Evolutionary conservation across 2,113 vertebrate genomes (phyloP).

Genomic region (Arothron firmamentum): DNA sequence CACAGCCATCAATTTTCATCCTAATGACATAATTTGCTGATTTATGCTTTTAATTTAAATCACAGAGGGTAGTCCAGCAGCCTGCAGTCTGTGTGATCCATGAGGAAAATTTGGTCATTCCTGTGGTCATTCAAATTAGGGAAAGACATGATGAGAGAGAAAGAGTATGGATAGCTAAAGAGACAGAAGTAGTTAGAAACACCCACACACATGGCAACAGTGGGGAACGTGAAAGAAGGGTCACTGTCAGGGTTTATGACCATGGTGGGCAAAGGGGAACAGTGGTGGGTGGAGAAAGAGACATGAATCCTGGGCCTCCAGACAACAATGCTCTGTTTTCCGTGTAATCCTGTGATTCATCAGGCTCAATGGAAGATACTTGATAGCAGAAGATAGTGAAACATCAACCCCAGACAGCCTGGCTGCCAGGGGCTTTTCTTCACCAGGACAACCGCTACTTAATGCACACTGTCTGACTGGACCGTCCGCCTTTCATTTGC

Average conservation of each 20-base stretch:
- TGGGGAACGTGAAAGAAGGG: constrained; percentile 24
- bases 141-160: constrained; percentile 26
- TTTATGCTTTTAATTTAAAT: too few species aligned
- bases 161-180: neutral
- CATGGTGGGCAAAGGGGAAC: constrained; percentile 28
- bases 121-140: neutral
- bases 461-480: constrained; percentile 42
- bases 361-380: constrained; percentile 63
- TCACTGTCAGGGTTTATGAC: constrained; percentile 47
- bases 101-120: constrained; percentile 28
- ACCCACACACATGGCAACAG: constrained; percentile 15
- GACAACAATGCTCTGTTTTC: constrained; percentile 69
- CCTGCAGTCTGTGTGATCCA: constrained; percentile 31
- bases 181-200: constrained; percentile 3
- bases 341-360: constrained; percentile 68
- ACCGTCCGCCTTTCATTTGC: constrained; percentile 37
- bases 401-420: constrained; percentile 62
- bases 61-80: constrained; percentile 31
- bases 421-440: constrained; percentile 65
- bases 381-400: constrained; percentile 70
- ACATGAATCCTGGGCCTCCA: constrained; percentile 63
- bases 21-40: too few species aligned
- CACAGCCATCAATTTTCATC: too few species aligned
- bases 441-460: constrained; percentile 51
- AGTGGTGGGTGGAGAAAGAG: constrained; percentile 40